Conservation (phyloP, 1,140 invertebrate genomes). For the Araneus ventricosus region DNA sequence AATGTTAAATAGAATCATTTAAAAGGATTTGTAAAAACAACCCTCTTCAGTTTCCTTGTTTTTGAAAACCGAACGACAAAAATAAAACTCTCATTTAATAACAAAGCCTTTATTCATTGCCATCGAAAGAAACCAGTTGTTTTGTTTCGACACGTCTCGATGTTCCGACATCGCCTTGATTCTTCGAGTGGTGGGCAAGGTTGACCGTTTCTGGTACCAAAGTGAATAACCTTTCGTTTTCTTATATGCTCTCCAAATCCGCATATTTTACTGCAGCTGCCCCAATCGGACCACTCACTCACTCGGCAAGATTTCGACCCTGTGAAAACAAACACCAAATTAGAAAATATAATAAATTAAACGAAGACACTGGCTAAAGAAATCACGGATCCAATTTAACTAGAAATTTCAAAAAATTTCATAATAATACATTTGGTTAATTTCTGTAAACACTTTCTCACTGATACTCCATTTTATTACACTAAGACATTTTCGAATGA, state of each 20-base stretch:
- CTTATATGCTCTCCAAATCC: constrained; percentile 92
- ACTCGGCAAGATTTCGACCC: constrained; percentile 88
- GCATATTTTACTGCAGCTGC: constrained; percentile 88
- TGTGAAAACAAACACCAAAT: constrained; percentile 73
- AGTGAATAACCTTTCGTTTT: constrained; percentile 87
- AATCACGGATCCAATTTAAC: too few species aligned
- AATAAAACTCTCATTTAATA: not conserved
- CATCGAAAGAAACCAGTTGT: constrained; percentile 58
- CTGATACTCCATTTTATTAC: too few species aligned
- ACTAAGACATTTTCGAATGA: too few species aligned
- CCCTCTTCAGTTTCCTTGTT: not conserved
- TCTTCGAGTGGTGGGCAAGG: constrained; percentile 90
- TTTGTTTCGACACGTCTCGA: constrained; percentile 83
- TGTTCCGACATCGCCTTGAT: constrained; percentile 92
- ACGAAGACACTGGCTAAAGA: too few species aligned
- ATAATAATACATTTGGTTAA: too few species aligned
- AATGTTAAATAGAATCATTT: not conserved
- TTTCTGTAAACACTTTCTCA: too few species aligned
- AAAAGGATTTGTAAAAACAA: not conserved
- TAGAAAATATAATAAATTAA: not conserved
- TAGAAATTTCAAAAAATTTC: too few species aligned
- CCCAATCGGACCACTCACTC: constrained; percentile 92
- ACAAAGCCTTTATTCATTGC: constrained; percentile 69
- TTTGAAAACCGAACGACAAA: not conserved
- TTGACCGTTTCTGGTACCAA: constrained; percentile 87